phyloP scores from a whole-genome alignment of 1,140 invertebrate species.

The Camponotus floridanus region DNA sequence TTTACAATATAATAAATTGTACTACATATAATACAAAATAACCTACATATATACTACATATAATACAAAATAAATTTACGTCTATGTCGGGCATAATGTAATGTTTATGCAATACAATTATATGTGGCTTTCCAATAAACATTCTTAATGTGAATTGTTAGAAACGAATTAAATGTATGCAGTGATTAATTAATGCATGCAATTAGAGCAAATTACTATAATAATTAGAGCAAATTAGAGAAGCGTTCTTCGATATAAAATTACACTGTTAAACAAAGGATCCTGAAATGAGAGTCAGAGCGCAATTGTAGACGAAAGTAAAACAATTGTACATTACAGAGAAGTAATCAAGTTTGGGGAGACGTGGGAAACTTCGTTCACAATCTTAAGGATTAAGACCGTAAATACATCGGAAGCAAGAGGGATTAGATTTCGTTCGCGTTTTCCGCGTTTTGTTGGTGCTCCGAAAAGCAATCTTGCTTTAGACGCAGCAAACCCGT shows the following conservation, averaged over 20 bases:
- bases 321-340: conserved; percentile 5
- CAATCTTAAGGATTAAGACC: conserved; percentile 10
- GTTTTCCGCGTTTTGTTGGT: conserved; percentile 21
- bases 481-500: conserved; percentile 64
- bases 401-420: conserved; percentile 25
- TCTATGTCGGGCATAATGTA: not conserved
- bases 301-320: not conserved
- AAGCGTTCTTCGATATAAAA: not conserved
- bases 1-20: conserved; percentile 11
- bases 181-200: not conserved
- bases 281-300: not conserved
- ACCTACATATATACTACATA: no score
- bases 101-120: conserved; percentile 18
- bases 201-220: not conserved
- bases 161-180: not conserved
- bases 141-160: not conserved
- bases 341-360: not conserved
- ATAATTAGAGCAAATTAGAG: not conserved
- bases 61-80: conserved; percentile 43
- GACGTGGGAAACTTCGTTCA: not conserved
- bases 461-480: conserved; percentile 63
- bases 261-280: not conserved
- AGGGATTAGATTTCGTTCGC: conserved; percentile 44
- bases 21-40: conserved; percentile 34
- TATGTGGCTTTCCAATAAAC: not conserved